A percentile compares a stretch with the other conserved stretches of the same genome.
phyloP scores from a whole-genome alignment of 1,140 invertebrate species.

The Oppia nitens region DNA sequence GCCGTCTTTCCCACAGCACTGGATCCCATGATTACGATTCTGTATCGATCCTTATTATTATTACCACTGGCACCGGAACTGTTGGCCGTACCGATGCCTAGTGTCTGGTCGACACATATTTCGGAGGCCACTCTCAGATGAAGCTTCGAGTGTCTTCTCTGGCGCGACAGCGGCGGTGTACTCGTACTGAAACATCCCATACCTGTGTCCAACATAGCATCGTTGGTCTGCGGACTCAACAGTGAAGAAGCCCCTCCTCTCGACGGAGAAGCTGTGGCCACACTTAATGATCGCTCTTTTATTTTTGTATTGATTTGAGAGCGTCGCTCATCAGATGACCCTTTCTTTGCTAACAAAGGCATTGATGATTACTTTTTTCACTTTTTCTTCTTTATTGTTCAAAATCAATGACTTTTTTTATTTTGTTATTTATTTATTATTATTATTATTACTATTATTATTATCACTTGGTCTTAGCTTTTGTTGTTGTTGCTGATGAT shows the following conservation, averaged over 20 bases:
- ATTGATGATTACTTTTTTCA: not conserved
- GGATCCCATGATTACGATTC: constrained; percentile 72
- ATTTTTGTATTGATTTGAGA: not conserved
- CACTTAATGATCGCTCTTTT: not conserved
- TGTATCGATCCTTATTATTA: constrained; percentile 40
- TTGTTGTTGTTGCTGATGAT: no score
- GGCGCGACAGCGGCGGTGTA: constrained; percentile 10
- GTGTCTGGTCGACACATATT: constrained; percentile 6
- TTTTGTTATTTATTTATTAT: no score
- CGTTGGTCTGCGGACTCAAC: not conserved
- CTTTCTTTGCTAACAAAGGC: not conserved
- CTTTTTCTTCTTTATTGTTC: no score
- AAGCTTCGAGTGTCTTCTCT: constrained; percentile 8
- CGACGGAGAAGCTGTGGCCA: not conserved
- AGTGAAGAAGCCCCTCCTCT: no score
- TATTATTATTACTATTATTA: no score
- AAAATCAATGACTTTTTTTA: no score
- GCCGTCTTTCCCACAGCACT: constrained; percentile 81
- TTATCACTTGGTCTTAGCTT: no score
- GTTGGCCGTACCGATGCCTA: no score
- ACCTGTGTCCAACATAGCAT: not conserved
- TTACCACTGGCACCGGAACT: not conserved
- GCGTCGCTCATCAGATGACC: not conserved
- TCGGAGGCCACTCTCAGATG: constrained; percentile 11
- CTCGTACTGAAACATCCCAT: constrained; percentile 6